Evolutionary conservation across 2,113 vertebrate species (phyloP).

Genomic region (Melanocharis versteri): DNA sequence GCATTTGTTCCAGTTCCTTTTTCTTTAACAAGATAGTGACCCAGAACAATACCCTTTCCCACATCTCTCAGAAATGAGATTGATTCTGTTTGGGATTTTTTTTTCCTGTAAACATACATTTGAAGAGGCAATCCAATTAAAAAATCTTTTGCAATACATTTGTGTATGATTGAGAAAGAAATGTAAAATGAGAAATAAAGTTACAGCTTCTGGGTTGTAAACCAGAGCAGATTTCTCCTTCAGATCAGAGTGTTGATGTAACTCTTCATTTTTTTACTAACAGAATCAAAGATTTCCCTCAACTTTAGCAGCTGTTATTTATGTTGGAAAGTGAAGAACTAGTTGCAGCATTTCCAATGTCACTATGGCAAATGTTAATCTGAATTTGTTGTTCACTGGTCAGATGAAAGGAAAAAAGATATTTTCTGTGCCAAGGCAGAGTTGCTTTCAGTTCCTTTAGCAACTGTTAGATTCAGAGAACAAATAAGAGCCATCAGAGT

Average conservation of each 20-base stretch:
- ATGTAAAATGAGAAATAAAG: background rate
- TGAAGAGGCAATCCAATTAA: background rate
- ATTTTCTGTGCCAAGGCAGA: background rate
- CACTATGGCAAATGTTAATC: background rate
- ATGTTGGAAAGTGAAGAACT: background rate
- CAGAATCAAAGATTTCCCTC: background rate
- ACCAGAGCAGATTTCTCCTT: background rate
- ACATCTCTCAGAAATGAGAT: background rate
- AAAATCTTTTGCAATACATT: background rate
- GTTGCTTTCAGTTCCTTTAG: background rate
- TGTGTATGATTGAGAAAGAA: background rate
- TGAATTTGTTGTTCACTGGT: background rate
- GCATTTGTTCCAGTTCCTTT: background rate
- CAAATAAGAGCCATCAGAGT: background rate
- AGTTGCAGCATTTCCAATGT: background rate
- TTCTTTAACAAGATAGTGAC: background rate
- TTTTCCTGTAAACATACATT: background rate
- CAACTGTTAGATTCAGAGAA: background rate
- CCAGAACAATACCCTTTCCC: background rate
- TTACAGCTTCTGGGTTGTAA: background rate
- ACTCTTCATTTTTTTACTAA: background rate
- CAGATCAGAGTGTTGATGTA: background rate
- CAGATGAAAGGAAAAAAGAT: background rate
- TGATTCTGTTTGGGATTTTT: background rate
- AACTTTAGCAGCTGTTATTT: background rate